Base-by-base conservation (phyloP, 2,888 invertebrate genomes). In the Drosophila infuscata region DNA sequence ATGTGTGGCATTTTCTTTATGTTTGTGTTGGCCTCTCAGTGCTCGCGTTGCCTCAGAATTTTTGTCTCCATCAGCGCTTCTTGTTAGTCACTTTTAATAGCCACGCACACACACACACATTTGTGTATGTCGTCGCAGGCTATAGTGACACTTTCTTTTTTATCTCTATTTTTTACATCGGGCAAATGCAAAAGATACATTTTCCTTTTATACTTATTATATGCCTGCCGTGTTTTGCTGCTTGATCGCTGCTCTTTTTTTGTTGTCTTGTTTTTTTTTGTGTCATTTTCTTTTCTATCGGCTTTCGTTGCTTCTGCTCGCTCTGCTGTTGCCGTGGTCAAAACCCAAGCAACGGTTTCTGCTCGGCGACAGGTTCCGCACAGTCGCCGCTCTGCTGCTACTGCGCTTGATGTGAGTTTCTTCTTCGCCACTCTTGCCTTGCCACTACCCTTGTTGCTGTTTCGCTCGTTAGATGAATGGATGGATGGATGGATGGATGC, bases 111-210 rank as follows among this genome's bases (percentile, higher is more conserved):
- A 61, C 70, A 61, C 56, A 66, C 60, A 81, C 57, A 53, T 36
- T 29, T 29, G 12, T 20, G 36, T 38, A 38, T 68, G 59, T 66
- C 65, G 70, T 66, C 63, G 76, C 70, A 83, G 74, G 73, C 82
- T 73, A 60, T 65, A 63, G 74, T 69, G 74, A 77, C 82, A 89
- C 88, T 89, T 89, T 85, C 89, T 85, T 89, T 85, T 87, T 87
- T 84, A 87, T 81, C 79, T 89, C 70, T 79, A n/a, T 15, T 59
- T 59, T 73, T 85, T 74, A 76, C 69, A 68, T 70, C 68, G 52
- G 62, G 51, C 51, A 74, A 79, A 75, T 83, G 81, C 67, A 81
- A 81, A 83, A 82, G 83, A 77, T 81, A 87, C 63, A 79, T 89
- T 79, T 86, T 70, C 84, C 72, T 74, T 74, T 75, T 57, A 74